These are phyloP conservation scores for Cataglyphis cursor DNA, from an alignment of 2,888 invertebrate genomes.

Conservation along the genomic window DNA sequence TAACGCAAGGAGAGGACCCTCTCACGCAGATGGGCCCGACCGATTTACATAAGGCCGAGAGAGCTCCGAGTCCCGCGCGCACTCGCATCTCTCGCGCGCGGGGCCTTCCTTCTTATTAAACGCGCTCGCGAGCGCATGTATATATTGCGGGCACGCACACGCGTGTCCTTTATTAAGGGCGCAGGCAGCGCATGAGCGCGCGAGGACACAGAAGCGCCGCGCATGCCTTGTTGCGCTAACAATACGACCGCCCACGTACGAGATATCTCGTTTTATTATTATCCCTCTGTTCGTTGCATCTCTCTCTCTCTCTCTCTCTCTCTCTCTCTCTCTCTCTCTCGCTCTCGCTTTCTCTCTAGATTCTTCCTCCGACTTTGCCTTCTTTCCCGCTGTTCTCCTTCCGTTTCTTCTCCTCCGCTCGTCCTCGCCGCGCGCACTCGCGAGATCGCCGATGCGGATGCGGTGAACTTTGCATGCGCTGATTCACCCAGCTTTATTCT, in stretches of 20 bases:
- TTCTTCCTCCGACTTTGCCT: constrained; percentile 28
- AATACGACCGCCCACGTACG: constrained; percentile 86
- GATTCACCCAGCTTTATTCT: constrained; percentile 40
- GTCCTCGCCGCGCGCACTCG: constrained; percentile 29
- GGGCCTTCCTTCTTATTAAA: constrained; percentile 77
- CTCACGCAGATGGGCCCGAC: constrained; percentile 76
- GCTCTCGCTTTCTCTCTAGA: constrained; percentile 17
- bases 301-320: constrained; percentile 42
- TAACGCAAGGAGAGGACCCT: constrained; percentile 52
- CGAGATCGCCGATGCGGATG: constrained; percentile 23
- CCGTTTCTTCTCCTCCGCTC: constrained; percentile 18
- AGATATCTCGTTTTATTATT: constrained; percentile 86
- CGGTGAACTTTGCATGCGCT: constrained; percentile 28
- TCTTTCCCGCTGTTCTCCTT: constrained; percentile 9
- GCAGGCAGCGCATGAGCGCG: constrained; percentile 76
- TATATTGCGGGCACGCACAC: constrained; percentile 75
- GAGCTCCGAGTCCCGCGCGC: constrained; percentile 36
- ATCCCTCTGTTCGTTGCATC: constrained; percentile 76
- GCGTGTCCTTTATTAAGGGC: constrained; percentile 80
- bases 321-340: constrained; percentile 54
- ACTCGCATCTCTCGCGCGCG: constrained; percentile 63
- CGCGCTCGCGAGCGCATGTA: constrained; percentile 62
- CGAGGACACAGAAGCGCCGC: constrained; percentile 84
- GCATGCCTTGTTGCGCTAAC: constrained; percentile 86
- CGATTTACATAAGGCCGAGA: constrained; percentile 79